Conservation (phyloP, 1,140 invertebrate species). For the Brachionus koreanus region DNA sequence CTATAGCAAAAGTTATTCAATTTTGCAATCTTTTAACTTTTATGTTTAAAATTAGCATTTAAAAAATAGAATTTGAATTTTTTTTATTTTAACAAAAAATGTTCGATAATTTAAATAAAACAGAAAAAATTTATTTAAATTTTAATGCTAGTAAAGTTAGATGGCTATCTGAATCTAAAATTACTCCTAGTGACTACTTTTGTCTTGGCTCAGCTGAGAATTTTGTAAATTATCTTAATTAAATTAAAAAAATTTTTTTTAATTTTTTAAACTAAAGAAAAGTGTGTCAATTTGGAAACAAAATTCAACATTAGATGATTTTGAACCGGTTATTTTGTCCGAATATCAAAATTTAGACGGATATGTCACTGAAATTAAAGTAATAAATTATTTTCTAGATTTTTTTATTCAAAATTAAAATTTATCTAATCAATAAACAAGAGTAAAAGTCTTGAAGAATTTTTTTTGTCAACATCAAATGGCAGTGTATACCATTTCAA, state of each 20-base stretch:
- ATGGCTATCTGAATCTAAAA: conserved; percentile 1
- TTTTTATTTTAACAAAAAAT: neutral
- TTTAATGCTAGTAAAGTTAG: conserved; percentile 18
- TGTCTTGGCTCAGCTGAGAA: neutral
- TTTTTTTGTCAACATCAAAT: conserved; percentile 11
- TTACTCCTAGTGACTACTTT: neutral
- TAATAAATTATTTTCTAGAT: neutral
- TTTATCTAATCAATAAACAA: neutral
- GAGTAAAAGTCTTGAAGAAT: neutral
- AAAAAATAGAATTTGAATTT: neutral
- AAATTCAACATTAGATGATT: neutral
- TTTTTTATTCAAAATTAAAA: neutral
- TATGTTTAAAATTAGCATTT: neutral
- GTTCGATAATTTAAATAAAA: neutral
- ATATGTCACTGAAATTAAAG: conserved; percentile 8
- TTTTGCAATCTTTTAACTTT: neutral
- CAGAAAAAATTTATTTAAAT: neutral
- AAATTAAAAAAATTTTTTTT: neutral
- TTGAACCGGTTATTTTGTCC: neutral
- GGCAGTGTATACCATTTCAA: conserved; percentile 26
- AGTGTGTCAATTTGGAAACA: conserved; percentile 11
- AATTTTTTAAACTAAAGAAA: neutral
- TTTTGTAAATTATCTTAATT: neutral
- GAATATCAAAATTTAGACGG: neutral
- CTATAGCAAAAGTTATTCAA: neutral